Conservation (phyloP, 2,113 vertebrate species). For the Laticauda colubrina region DNA sequence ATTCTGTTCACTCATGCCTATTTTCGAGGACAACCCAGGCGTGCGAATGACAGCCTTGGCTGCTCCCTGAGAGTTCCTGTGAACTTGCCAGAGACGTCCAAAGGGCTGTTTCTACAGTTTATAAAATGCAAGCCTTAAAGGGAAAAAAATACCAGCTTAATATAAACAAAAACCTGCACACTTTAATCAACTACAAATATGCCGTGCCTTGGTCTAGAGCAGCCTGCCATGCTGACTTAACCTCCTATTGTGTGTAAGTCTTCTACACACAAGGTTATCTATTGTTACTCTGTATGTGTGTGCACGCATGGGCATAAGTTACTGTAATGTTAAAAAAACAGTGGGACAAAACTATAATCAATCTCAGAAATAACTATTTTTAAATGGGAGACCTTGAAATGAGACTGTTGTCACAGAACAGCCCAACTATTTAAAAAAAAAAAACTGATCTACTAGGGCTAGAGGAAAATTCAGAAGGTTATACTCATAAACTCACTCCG, state of each 20-base stretch:
- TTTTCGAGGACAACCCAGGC: not conserved
- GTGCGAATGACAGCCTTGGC: rapidly evolving
- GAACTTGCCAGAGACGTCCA: not conserved
- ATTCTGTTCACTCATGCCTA: not conserved
- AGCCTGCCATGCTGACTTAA: not conserved
- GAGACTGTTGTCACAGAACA: not conserved
- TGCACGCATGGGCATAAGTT: not conserved
- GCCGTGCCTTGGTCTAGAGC: not conserved
- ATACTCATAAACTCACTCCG: not conserved
- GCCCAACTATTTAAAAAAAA: not conserved
- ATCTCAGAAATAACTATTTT: not conserved
- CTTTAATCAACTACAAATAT: not conserved
- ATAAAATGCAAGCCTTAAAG: not conserved
- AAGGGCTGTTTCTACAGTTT: not conserved
- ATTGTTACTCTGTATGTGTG: not conserved
- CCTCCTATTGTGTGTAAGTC: not conserved
- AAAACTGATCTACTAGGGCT: not conserved
- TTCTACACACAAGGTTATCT: not conserved
- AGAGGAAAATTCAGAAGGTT: not conserved
- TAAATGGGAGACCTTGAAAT: not conserved
- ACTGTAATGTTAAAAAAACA: not conserved
- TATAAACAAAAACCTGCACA: not conserved
- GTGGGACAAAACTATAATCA: not conserved
- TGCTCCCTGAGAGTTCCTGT: not conserved
- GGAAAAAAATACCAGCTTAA: not conserved